These are phyloP conservation scores for Mobula hypostoma DNA, from an alignment of 2,113 vertebrate genomes.

Conservation along the genomic window DNA sequence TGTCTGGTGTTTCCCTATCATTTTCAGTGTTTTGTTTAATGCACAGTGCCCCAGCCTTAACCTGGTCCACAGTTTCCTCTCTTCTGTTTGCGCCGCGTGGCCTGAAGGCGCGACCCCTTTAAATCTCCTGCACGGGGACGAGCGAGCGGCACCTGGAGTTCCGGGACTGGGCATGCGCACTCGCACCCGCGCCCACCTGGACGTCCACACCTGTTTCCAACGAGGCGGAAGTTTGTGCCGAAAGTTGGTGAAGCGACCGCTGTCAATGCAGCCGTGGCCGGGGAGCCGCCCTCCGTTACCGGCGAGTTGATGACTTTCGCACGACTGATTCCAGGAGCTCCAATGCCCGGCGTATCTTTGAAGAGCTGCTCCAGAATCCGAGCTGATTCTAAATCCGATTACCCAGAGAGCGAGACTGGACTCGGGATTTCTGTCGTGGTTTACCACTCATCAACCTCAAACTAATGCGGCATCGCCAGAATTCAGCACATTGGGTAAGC, in stretches of 20 bases:
- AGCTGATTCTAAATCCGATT: not conserved
- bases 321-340: too few relatives aligned
- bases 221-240: not conserved
- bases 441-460: not conserved
- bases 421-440: not conserved
- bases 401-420: not conserved
- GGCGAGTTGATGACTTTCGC: too few relatives aligned
- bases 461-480: not conserved
- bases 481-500: not conserved
- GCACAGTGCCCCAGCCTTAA: too few relatives aligned
- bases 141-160: not conserved
- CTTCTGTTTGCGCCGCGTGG: too few relatives aligned
- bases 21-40: too few relatives aligned
- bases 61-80: too few relatives aligned
- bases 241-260: not conserved
- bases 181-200: not conserved
- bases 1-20: too few relatives aligned
- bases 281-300: too few relatives aligned
- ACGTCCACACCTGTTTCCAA: slow-evolving; percentile 24
- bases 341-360: not conserved
- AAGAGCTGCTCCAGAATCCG: not conserved
- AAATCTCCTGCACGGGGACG: not conserved
- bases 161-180: not conserved
- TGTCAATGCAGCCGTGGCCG: too few relatives aligned
- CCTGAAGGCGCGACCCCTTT: not conserved